A percentile compares a stretch with the other conserved stretches of the same genome.
Conservation (phyloP, 1,140 invertebrate genomes). For the Ganaspis sp. region DNA sequence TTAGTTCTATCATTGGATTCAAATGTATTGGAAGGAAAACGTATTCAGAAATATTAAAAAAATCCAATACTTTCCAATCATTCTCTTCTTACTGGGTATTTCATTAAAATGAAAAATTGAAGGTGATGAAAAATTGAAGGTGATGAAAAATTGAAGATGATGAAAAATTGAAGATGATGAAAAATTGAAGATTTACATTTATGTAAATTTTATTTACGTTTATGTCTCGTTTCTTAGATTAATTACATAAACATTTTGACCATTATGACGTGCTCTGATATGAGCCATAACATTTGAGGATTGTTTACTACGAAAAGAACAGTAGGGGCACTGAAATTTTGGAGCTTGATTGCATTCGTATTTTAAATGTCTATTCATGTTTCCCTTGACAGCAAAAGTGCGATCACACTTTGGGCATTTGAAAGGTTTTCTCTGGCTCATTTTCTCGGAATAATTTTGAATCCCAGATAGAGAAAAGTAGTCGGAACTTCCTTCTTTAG, state of each 20-base stretch:
- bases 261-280: conserved; percentile 43
- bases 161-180: too few species aligned
- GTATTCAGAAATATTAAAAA: too few species aligned
- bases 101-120: too few species aligned
- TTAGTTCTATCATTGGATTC: too few species aligned
- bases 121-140: too few species aligned
- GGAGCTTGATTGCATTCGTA: conserved; percentile 51
- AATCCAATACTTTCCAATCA: too few species aligned
- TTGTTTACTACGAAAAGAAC: conserved; percentile 41
- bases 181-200: too few species aligned
- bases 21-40: too few species aligned
- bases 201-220: too few species aligned
- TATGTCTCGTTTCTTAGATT: conserved; percentile 13
- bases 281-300: conserved; percentile 52
- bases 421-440: conserved; percentile 16
- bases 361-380: conserved; percentile 68
- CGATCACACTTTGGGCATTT: conserved; percentile 68
- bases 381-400: conserved; percentile 66
- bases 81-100: too few species aligned
- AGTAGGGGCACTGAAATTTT: conserved; percentile 42
- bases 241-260: conserved; percentile 44
- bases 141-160: too few species aligned
- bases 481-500: background rate
- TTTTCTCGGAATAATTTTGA: background rate
- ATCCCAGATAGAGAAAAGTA: background rate